Evolutionary conservation across 2,888 invertebrate species (phyloP).

Genomic region (Orchestes rusci): DNA sequence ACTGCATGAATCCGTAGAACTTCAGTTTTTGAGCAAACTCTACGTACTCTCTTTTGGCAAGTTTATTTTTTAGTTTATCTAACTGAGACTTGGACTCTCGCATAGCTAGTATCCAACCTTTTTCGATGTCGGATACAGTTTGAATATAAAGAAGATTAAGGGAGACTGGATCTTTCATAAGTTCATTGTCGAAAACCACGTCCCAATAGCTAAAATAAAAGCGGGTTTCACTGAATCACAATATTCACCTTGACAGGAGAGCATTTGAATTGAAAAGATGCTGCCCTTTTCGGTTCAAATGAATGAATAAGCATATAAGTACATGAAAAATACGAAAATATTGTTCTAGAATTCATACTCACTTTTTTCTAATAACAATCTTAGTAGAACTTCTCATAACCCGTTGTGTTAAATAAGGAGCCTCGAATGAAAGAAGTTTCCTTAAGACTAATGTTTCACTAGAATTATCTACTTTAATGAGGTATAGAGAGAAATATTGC

Average conservation of each 20-base stretch:
- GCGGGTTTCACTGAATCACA: not conserved
- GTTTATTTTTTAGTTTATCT: slow-evolving; percentile 62
- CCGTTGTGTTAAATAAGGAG: slow-evolving; percentile 88
- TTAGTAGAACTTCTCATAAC: slow-evolving; percentile 64
- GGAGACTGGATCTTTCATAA: slow-evolving; percentile 75
- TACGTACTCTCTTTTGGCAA: slow-evolving; percentile 84
- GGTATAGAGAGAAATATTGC: slow-evolving; percentile 85
- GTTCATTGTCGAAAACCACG: slow-evolving; percentile 69
- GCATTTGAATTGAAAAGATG: too few relatives aligned
- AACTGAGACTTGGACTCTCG: slow-evolving; percentile 60
- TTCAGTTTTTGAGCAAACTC: slow-evolving; percentile 75
- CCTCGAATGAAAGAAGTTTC: slow-evolving; percentile 93
- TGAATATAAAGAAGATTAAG: slow-evolving; percentile 83
- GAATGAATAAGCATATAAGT: not conserved
- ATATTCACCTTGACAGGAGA: not conserved
- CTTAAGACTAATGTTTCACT: slow-evolving; percentile 65
- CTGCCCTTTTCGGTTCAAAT: too few relatives aligned
- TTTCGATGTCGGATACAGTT: slow-evolving; percentile 77
- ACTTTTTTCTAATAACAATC: slow-evolving; percentile 84
- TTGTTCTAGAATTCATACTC: too few relatives aligned
- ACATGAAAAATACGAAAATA: too few relatives aligned
- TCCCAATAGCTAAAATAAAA: slow-evolving; percentile 74
- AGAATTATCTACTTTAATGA: slow-evolving; percentile 71
- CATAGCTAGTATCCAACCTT: slow-evolving; percentile 76
- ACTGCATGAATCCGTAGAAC: slow-evolving; percentile 84